phyloP scores from a whole-genome alignment of 2,113 vertebrate species.

The Bettongia penicillata region DNA sequence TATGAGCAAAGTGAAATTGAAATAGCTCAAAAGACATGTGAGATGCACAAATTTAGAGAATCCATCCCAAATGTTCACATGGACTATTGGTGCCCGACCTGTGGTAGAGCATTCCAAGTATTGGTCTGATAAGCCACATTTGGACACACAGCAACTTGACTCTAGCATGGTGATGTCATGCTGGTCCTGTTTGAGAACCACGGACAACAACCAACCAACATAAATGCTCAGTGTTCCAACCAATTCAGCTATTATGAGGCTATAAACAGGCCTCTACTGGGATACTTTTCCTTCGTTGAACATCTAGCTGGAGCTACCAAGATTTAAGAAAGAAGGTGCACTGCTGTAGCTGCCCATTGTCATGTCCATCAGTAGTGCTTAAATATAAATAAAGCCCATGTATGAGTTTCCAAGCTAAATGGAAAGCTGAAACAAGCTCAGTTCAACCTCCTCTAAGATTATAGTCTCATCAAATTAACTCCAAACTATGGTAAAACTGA shows the following conservation, averaged over 20 bases:
- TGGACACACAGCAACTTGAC: too few relatives aligned
- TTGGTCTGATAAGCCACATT: too few relatives aligned
- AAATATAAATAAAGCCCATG: background rate
- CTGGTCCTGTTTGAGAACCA: too few relatives aligned
- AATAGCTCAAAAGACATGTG: too few relatives aligned
- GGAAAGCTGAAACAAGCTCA: background rate
- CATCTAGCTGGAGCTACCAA: background rate
- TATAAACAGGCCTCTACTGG: background rate
- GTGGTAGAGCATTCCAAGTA: too few relatives aligned
- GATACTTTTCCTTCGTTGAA: background rate
- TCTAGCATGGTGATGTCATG: too few relatives aligned
- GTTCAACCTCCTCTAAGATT: background rate
- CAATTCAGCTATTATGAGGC: background rate
- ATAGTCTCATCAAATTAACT: background rate
- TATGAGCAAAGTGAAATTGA: too few relatives aligned
- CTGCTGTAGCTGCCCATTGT: background rate
- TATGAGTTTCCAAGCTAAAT: background rate
- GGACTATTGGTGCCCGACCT: too few relatives aligned
- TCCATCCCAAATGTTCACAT: too few relatives aligned
- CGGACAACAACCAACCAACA: too few relatives aligned
- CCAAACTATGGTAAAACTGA: background rate
- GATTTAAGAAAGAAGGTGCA: background rate
- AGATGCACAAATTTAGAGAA: too few relatives aligned
- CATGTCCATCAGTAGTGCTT: background rate
- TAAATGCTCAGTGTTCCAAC: background rate